Evolutionary conservation across 1,140 invertebrate genomes (phyloP).

Genomic region (Pogonomyrmex barbatus): DNA sequence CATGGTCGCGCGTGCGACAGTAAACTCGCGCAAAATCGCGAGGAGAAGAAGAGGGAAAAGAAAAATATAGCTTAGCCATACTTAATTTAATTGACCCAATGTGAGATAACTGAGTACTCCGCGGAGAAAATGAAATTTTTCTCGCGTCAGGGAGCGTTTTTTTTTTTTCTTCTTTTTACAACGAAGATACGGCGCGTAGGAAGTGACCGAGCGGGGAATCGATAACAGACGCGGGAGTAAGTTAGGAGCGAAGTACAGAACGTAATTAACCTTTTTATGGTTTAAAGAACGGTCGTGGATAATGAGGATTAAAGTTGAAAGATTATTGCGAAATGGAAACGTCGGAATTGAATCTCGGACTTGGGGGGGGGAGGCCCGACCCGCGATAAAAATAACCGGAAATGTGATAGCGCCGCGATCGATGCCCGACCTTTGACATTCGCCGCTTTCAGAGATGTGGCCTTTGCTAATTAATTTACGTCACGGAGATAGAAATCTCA

Average conservation of each 20-base stretch:
- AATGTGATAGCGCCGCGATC: slow-evolving; percentile 5
- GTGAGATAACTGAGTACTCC: slow-evolving; percentile 45
- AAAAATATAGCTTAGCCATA: slow-evolving; percentile 8
- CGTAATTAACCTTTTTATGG: slow-evolving; percentile 60
- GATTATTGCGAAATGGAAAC: slow-evolving; percentile 38
- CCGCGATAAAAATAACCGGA: slow-evolving; percentile 22
- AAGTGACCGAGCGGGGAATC: slow-evolving; percentile 45
- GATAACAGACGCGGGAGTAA: slow-evolving; percentile 52
- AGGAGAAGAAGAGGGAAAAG: neutral
- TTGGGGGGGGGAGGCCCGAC: neutral
- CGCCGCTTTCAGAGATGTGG: neutral
- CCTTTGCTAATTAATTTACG: slow-evolving; percentile 23
- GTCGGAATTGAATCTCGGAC: slow-evolving; percentile 44
- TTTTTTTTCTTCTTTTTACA: slow-evolving; percentile 38
- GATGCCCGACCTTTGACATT: neutral
- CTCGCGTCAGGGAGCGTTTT: neutral
- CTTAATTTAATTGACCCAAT: slow-evolving; percentile 52
- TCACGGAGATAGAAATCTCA: neutral
- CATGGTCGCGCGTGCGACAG: slow-evolving; percentile 16
- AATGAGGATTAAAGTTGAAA: slow-evolving; percentile 59
- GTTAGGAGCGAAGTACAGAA: slow-evolving; percentile 53
- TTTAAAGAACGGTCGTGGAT: slow-evolving; percentile 46
- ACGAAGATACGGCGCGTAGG: neutral
- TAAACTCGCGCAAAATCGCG: neutral
- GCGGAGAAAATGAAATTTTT: slow-evolving; percentile 54